Evolutionary conservation across 2,113 vertebrate species (phyloP), one percentile per base, ranked within the genome.

Genomic region (Protomyctophum bolini): DNA sequence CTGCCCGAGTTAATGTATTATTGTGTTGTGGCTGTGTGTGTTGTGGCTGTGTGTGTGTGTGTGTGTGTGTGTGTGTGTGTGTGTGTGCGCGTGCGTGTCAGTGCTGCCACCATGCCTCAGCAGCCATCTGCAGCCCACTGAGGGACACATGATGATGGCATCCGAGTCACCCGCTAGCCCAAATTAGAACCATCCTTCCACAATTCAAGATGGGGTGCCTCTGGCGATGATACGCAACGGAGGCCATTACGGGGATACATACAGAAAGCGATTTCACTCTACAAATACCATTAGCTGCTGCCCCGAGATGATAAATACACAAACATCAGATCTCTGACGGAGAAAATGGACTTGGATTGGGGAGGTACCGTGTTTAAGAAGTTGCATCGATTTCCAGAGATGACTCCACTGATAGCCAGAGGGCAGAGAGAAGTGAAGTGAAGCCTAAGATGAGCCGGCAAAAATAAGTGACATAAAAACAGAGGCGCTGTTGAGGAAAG

Each of bases 171-270:
- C 87, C 84, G 89, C 88, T 89, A 89, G 81, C 83, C 81, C 76
- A 87, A 92, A 92, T 91, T 86, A 91, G 82, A 89, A 73, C 81
- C 86, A 91, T 91, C 87, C 84, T 78, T 90, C 80, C 87, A 87
- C 84, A 82, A 71, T 72, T 88, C 85, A 79, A 80, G 71, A 84
- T 77, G 61, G 57, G 70, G 77, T 3, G 3, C 89, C 77, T 64
- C 75, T n/a, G 82, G 89, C 90, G 75, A 85, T 69, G 77, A 80
- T 73, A 86, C 63, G 79, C 82, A 82, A 79, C 87, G 84, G 85
- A 81, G 84, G 82, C 86, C 80, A 87, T 89, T 89, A 90, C 70
- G 8, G 66, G 82, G 83, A 87, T 88, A 89, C 89, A 89, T 55
- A 80, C 66, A 6, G 76, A 87, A 89, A 85, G 83, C 79, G 85